These are phyloP conservation scores for Laticauda laticaudata DNA, from an alignment of 2,113 vertebrate species.

Conservation along the genomic window DNA sequence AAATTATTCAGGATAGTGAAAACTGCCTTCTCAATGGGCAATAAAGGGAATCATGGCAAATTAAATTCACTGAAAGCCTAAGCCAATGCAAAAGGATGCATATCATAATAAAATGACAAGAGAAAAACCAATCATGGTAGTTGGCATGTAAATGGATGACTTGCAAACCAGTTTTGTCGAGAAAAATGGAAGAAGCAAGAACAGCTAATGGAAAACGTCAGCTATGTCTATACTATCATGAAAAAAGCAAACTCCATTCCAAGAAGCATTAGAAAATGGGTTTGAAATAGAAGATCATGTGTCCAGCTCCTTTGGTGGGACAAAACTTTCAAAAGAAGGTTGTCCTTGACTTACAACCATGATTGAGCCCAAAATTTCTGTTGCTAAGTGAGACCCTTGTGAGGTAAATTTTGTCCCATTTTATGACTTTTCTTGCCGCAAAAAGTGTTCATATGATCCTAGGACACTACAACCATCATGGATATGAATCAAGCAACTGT, in stretches of 20 bases:
- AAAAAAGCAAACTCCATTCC: neutral
- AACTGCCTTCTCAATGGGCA: neutral
- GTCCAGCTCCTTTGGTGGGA: neutral
- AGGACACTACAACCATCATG: neutral
- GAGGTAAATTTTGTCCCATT: neutral
- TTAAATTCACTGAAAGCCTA: neutral
- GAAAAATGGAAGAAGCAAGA: neutral
- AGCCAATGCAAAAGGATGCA: neutral
- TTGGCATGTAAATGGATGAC: neutral
- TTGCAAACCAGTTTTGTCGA: neutral
- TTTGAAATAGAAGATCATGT: neutral
- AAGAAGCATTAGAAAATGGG: neutral
- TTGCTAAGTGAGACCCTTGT: neutral
- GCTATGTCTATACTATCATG: neutral
- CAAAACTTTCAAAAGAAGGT: neutral
- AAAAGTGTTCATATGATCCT: neutral
- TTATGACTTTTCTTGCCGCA: neutral
- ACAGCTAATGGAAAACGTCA: neutral
- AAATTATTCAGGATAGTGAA: neutral
- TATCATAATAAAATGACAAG: neutral
- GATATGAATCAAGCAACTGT: neutral
- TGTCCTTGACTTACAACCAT: neutral
- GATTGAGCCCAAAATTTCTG: neutral
- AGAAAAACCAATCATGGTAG: neutral
- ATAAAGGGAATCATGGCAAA: neutral